A percentile compares a stretch with the other conserved stretches of the same genome.
Evolutionary conservation across 1,140 invertebrate species (phyloP).

Genomic region (Pseudomyrmex flavicornis): DNA sequence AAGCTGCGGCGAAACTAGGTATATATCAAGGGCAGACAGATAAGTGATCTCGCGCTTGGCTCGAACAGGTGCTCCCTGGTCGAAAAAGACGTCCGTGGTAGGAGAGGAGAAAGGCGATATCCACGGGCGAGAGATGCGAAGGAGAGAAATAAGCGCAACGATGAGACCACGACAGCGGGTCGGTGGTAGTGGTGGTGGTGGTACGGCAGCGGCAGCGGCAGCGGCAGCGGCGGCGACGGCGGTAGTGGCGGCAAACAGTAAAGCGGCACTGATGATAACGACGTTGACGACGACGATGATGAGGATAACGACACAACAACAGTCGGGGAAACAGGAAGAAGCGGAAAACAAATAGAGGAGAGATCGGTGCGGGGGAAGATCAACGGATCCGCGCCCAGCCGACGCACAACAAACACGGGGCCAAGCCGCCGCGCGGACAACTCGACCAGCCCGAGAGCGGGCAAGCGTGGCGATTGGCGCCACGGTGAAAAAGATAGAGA

Average conservation of each 20-base stretch:
- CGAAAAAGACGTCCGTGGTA: slow-evolving; percentile 60
- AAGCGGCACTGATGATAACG: neutral
- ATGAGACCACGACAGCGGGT: slow-evolving; percentile 20
- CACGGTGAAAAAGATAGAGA: slow-evolving; percentile 24
- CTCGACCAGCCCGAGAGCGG: slow-evolving; percentile 26
- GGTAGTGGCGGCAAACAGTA: neutral
- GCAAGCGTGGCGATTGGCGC: slow-evolving; percentile 62
- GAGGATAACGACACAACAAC: slow-evolving; percentile 3
- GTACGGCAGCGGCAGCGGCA: neutral
- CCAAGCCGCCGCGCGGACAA: slow-evolving; percentile 65
- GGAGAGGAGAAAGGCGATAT: slow-evolving; percentile 66
- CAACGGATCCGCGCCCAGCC: slow-evolving; percentile 76
- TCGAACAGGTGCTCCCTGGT: slow-evolving; percentile 69
- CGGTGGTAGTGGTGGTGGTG: slow-evolving; percentile 36
- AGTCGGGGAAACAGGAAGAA: slow-evolving; percentile 57
- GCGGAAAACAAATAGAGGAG: slow-evolving; percentile 65
- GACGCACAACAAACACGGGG: slow-evolving; percentile 78
- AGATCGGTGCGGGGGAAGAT: slow-evolving; percentile 66
- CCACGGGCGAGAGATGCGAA: slow-evolving; percentile 38
- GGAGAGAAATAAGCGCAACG: slow-evolving; percentile 64
- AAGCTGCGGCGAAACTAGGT: slow-evolving; percentile 55
- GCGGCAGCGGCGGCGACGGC: neutral
- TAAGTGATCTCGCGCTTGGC: slow-evolving; percentile 61
- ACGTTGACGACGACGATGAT: neutral
- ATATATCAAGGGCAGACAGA: slow-evolving; percentile 71